Base-by-base conservation (phyloP, 2,113 vertebrate genomes). In the Amphiprion percula region DNA sequence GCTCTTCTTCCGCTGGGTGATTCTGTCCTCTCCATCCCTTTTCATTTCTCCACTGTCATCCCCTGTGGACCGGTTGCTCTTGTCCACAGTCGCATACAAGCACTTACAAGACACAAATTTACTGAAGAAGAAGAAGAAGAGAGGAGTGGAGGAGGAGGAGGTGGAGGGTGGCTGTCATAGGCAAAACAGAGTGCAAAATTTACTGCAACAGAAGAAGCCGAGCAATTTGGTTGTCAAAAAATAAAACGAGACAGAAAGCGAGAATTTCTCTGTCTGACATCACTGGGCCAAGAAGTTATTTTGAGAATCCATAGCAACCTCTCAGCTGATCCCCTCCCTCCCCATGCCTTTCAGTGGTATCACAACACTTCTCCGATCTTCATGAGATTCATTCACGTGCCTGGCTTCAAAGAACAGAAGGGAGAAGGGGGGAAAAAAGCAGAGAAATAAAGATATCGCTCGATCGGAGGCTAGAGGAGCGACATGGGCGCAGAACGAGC, bases 1-100 rank as follows among this genome's bases (percentile, higher is more conserved):
- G 69, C 71, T 87, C 30, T 71, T 68, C 81, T 87, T 87, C 77
- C 69, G 68, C 68, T 64, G 81, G 72, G 47, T 86, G 83, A 60
- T 21, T 86, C 64, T 56, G 68, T 74, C 77, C 74, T 79, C 74
- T 52, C 58, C 68, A 52, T 75, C 74, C 70, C 37, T 59, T 80
- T 79, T 76, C 77, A 64, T 76, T 28, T 65, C 75, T 60, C 67
- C 21, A 3, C 61, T 80, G 50, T 14, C 10, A 10, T 70, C 70
- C 79, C 87, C 78, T 55, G 78, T 81, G 83, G 83, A 81, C 49
- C 28, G 26, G n/a, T 66, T 41, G 54, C 74, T 73, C 73, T 62
- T 19, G 54, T 86, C 75, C 75, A 67, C 46, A 54, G 49, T 74
- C 82, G 54, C 68, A 52, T 26, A 68, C 72, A 2, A 76, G 84